These are phyloP conservation scores for Myotis myotis DNA, from an alignment of 2,797 vertebrate species.

Conservation along the genomic window DNA sequence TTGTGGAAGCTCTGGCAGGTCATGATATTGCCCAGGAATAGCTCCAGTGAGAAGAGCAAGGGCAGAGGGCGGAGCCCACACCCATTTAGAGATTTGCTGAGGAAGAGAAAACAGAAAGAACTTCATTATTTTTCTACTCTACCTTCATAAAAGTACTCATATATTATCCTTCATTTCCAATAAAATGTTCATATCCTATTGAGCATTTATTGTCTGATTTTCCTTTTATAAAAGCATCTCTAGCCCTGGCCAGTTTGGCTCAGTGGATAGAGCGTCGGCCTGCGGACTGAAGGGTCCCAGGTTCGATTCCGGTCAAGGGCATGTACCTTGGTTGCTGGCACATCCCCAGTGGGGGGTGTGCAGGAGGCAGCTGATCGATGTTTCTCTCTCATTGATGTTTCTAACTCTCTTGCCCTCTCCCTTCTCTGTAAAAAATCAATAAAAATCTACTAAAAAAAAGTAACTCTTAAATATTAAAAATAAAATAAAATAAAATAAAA, in stretches of 20 bases:
- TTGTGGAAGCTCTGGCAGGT: neutral
- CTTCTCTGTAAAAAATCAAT: too few species aligned
- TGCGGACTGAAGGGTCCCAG: too few species aligned
- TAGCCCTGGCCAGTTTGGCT: too few species aligned
- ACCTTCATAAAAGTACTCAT: neutral
- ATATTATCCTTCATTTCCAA: neutral
- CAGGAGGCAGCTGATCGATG: too few species aligned
- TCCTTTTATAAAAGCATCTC: neutral
- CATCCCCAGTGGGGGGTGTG: too few species aligned
- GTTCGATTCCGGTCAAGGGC: too few species aligned
- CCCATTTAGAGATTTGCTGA: neutral
- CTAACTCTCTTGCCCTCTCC: too few species aligned
- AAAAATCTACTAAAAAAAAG: too few species aligned
- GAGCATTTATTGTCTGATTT: neutral
- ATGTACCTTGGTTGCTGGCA: too few species aligned
- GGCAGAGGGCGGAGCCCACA: neutral
- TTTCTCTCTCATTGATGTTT: too few species aligned
- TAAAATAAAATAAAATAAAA: neutral
- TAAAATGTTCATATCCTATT: neutral
- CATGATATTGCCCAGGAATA: neutral
- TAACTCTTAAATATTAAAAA: too few species aligned
- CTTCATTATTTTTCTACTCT: neutral
- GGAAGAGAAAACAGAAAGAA: neutral
- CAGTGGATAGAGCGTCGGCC: too few species aligned
- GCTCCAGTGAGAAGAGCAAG: neutral